Evolutionary conservation across 2,113 vertebrate genomes (phyloP).

Genomic region (Grallaria varia): DNA sequence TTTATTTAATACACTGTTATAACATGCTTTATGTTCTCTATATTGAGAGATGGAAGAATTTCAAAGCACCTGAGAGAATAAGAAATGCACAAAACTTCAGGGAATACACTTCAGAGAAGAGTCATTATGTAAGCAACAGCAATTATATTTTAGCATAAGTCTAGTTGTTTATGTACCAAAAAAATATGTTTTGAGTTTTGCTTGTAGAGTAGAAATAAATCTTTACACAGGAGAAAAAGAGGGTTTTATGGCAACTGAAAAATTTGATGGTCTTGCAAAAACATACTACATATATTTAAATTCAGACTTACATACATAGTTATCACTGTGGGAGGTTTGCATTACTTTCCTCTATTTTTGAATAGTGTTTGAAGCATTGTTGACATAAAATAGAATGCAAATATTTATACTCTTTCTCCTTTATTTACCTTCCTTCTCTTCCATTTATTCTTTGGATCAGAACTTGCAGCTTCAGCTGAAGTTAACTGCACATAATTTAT

Average conservation of each 20-base stretch:
- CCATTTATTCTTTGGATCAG: neutral
- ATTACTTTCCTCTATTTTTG: neutral
- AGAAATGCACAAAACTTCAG: neutral
- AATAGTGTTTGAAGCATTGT: neutral
- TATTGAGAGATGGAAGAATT: neutral
- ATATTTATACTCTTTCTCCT: neutral
- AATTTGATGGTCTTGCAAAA: neutral
- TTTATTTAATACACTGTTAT: neutral
- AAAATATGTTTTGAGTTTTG: neutral
- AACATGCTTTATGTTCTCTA: neutral
- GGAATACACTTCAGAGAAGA: neutral
- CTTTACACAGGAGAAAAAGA: neutral
- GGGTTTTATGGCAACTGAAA: neutral
- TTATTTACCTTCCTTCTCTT: neutral
- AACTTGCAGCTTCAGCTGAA: neutral
- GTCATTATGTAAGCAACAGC: neutral
- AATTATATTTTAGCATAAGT: conserved; percentile 2
- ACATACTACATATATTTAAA: neutral
- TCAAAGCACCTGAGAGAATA: conserved; percentile 7
- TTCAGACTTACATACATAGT: neutral
- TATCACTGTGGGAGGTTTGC: neutral
- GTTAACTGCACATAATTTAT: neutral
- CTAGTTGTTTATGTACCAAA: neutral
- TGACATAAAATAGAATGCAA: neutral
- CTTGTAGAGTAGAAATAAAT: neutral